A percentile compares a stretch with the other conserved stretches of the same genome.
Evolutionary conservation across 2,113 vertebrate genomes (phyloP).

Genomic region (Cairina moschata): DNA sequence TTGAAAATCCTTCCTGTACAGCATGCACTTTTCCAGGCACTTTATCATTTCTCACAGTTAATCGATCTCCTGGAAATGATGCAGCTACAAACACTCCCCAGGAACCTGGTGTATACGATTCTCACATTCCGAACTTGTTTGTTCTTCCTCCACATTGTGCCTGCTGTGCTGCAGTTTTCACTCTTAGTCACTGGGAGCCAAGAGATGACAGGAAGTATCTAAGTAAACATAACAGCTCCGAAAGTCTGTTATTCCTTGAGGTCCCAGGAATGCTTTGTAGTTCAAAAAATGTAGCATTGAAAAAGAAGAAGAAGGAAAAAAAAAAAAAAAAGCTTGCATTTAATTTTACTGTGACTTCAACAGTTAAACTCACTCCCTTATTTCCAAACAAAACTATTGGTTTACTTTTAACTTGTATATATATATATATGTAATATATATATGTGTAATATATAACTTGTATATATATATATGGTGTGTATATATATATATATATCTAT

Average conservation of each 20-base stretch:
- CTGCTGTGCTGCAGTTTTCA: conserved; percentile 7
- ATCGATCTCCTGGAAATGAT: conserved; percentile 7
- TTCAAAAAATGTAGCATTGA: neutral
- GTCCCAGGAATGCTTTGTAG: neutral
- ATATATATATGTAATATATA: neutral
- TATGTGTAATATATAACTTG: neutral
- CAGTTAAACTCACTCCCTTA: neutral
- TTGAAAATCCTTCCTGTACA: neutral
- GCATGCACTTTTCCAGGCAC: neutral
- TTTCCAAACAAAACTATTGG: neutral
- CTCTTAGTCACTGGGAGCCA: neutral
- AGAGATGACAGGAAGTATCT: neutral
- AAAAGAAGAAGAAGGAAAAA: neutral
- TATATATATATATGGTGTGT: neutral
- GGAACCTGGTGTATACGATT: neutral
- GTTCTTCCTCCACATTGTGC: neutral
- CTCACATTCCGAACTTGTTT: conserved; percentile 28
- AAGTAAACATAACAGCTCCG: neutral
- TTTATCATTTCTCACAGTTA: conserved; percentile 38
- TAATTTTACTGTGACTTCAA: neutral
- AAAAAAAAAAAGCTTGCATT: neutral
- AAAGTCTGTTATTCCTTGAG: neutral
- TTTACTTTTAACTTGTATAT: neutral
- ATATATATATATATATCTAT: no score
- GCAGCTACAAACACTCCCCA: neutral